Evolutionary conservation across 1,140 invertebrate genomes (phyloP).

Genomic region (Calliphora vicina): DNA sequence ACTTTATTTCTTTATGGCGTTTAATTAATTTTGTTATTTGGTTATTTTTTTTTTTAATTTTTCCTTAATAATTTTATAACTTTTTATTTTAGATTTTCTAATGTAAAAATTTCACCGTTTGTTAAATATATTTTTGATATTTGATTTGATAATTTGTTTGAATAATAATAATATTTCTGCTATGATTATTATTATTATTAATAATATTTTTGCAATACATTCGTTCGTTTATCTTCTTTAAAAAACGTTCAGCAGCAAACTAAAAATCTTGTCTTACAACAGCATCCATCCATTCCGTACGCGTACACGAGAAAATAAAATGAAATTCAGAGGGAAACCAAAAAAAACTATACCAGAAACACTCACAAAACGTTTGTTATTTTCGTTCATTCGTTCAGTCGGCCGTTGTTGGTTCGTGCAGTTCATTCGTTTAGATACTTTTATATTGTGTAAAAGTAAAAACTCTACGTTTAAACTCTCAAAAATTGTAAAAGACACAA

Average conservation of each 20-base stretch:
- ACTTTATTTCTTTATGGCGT: background rate
- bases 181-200: background rate
- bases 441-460: background rate
- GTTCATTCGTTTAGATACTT: background rate
- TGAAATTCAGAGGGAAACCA: background rate
- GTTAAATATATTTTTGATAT: background rate
- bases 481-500: background rate
- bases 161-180: background rate
- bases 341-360: background rate
- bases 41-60: background rate
- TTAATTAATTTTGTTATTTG: background rate
- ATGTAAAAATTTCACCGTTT: background rate
- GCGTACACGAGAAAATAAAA: background rate
- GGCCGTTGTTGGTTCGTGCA: background rate
- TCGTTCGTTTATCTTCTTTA: conserved; percentile 30
- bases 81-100: no score
- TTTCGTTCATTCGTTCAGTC: background rate
- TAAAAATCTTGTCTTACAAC: conserved; percentile 32
- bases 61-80: no score
- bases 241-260: conserved; percentile 30
- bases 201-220: background rate
- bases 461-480: conserved; percentile 1
- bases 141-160: background rate
- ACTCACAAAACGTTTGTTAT: background rate
- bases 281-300: conserved; percentile 19